These are phyloP conservation scores for Phenganax stokvisi DNA, from an alignment of 92 coral and sea anemone genomes.

Conservation along the genomic window DNA sequence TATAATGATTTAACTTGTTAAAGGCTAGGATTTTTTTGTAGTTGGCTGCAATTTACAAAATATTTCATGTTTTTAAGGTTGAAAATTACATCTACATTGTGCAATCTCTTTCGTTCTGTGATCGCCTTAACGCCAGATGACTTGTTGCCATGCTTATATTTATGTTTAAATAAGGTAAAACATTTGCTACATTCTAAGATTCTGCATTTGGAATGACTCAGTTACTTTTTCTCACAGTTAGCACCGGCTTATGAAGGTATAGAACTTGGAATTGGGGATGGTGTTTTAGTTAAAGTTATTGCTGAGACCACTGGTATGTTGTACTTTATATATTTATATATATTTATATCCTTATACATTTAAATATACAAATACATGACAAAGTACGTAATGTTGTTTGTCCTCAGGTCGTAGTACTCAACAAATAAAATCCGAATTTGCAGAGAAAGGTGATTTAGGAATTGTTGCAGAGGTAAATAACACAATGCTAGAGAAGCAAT, in stretches of 20 bases:
- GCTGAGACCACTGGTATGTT: conserved; percentile 88
- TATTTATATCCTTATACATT: too few species aligned
- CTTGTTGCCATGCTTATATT: conserved; percentile 75
- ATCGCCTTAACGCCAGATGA: conserved; percentile 83
- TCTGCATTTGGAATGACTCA: neutral
- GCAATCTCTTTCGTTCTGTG: conserved; percentile 92
- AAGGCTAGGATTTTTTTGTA: neutral
- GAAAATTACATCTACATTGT: conserved; percentile 79
- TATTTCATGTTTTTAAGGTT: conserved; percentile 44
- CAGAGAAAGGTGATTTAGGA: conserved; percentile 90
- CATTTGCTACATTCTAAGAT: neutral
- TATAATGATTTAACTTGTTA: conserved; percentile 10
- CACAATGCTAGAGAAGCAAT: neutral
- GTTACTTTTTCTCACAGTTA: conserved; percentile 44
- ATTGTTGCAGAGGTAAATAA: conserved; percentile 86
- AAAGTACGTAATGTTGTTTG: neutral
- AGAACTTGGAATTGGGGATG: conserved; percentile 95
- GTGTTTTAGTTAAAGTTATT: conserved; percentile 87
- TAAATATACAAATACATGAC: neutral
- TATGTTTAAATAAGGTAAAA: conserved; percentile 87
- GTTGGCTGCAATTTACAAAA: neutral
- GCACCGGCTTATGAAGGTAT: conserved; percentile 99
- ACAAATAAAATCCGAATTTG: conserved; percentile 80
- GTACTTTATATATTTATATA: neutral
- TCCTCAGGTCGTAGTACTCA: conserved; percentile 73